phyloP scores from a whole-genome alignment of 1,140 invertebrate species.

The Dreissena polymorpha region DNA sequence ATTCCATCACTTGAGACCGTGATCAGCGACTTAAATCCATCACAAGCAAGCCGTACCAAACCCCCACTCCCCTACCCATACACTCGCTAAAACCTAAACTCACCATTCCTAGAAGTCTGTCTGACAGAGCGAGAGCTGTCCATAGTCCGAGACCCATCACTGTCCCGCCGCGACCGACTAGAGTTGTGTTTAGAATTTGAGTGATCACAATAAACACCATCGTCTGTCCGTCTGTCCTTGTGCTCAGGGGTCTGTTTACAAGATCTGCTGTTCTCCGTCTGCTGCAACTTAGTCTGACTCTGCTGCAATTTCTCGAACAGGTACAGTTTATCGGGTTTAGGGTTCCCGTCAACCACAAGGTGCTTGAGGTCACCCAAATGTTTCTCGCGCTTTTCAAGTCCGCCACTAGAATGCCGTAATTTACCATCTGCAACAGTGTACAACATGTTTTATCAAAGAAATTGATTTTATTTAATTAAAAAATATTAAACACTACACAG shows the following conservation, averaged over 20 bases:
- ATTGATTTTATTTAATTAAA: too few species aligned
- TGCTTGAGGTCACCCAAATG: constrained; percentile 48
- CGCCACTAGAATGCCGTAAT: constrained; percentile 47
- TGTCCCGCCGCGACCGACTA: constrained; percentile 48
- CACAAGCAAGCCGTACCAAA: not conserved
- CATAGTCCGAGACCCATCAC: constrained; percentile 37
- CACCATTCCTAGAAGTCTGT: constrained; percentile 50
- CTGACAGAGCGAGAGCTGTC: constrained; percentile 3
- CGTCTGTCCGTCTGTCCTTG: constrained; percentile 52
- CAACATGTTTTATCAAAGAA: not conserved
- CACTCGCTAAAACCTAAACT: constrained; percentile 16
- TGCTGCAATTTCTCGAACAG: constrained; percentile 55
- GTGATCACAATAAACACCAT: constrained; percentile 34
- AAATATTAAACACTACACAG: not conserved
- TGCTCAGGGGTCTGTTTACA: constrained; percentile 29
- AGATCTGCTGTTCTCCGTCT: constrained; percentile 39
- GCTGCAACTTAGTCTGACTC: constrained; percentile 53
- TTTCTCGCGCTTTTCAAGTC: constrained; percentile 53
- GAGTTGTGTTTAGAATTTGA: constrained; percentile 31
- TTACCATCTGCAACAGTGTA: constrained; percentile 47
- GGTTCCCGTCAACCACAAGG: constrained; percentile 43
- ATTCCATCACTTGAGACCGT: not conserved
- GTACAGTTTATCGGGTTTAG: constrained; percentile 55
- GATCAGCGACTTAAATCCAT: not conserved
- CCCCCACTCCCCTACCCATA: not conserved